Conservation (phyloP, 2,113 vertebrate genomes). For the Melanocharis versteri region DNA sequence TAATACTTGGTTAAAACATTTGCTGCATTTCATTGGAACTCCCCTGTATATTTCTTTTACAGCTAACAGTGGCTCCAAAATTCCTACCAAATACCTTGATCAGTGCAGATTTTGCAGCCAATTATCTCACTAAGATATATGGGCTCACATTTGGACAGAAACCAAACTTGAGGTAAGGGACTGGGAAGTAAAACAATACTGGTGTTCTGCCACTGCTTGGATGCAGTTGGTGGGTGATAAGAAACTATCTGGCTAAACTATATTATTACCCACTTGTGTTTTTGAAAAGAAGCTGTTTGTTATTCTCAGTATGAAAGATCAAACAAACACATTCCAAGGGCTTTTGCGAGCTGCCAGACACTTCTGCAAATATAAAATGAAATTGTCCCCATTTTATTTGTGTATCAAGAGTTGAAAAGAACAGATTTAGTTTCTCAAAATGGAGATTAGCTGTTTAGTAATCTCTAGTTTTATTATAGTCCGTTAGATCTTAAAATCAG, state of each 20-base stretch:
- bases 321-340: not conserved
- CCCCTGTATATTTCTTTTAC: constrained; percentile 38
- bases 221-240: not conserved
- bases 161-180: constrained; percentile 85
- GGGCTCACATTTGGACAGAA: constrained; percentile 95
- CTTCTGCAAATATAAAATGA: not conserved
- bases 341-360: not conserved
- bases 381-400: not conserved
- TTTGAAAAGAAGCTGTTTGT: constrained; percentile 37
- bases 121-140: constrained; percentile 91
- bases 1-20: not conserved
- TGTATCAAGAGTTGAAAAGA: not conserved
- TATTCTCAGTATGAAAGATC: not conserved
- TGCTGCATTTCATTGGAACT: not conserved
- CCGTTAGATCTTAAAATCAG: not conserved
- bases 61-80: constrained; percentile 90
- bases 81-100: constrained; percentile 88
- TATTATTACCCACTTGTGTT: not conserved
- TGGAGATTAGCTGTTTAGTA: not conserved
- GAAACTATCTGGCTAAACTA: not conserved
- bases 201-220: not conserved
- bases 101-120: constrained; percentile 95
- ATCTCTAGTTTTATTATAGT: not conserved
- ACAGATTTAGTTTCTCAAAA: not conserved
- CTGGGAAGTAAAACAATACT: constrained; percentile 2